These are phyloP conservation scores for Crocuta crocuta DNA, from an alignment of 2,113 vertebrate genomes.

Conservation along the genomic window DNA sequence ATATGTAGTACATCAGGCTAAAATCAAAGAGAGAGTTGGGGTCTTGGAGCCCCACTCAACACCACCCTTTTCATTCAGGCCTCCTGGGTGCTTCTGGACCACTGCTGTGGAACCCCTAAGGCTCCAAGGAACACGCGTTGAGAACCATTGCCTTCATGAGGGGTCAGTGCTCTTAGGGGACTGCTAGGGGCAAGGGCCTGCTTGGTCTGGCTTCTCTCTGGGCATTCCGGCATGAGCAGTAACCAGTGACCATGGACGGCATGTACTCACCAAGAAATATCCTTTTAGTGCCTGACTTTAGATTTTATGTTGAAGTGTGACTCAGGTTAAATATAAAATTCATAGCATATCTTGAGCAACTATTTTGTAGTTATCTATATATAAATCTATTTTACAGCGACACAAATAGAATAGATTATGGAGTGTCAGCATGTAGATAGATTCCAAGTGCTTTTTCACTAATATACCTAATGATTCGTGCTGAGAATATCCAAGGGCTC, in stretches of 20 bases:
- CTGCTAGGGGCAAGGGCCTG: background rate
- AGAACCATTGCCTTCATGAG: background rate
- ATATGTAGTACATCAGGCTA: background rate
- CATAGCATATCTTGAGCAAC: slow-evolving; percentile 83
- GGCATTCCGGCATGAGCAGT: background rate
- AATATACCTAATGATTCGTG: slow-evolving; percentile 86
- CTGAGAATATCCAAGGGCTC: slow-evolving; percentile 83
- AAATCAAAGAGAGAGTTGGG: background rate
- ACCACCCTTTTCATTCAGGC: background rate
- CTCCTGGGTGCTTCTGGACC: background rate
- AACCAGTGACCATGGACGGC: background rate
- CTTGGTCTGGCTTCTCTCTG: background rate
- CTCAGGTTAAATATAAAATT: slow-evolving; percentile 84
- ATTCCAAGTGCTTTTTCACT: slow-evolving; percentile 83
- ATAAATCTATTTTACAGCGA: slow-evolving; percentile 84
- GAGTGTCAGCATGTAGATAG: slow-evolving; percentile 83
- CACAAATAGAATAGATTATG: slow-evolving; percentile 85
- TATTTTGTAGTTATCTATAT: slow-evolving; percentile 85
- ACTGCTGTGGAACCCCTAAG: background rate
- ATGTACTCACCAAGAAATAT: slow-evolving; percentile 40
- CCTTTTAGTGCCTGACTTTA: slow-evolving; percentile 63
- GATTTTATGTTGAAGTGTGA: slow-evolving; percentile 78
- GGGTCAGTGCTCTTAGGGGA: background rate
- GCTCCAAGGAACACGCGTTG: background rate
- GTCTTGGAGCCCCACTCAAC: background rate